A percentile compares a stretch with the other conserved stretches of the same genome.
phyloP scores from a whole-genome alignment of 2,113 vertebrate genomes.

The Naja naja region DNA sequence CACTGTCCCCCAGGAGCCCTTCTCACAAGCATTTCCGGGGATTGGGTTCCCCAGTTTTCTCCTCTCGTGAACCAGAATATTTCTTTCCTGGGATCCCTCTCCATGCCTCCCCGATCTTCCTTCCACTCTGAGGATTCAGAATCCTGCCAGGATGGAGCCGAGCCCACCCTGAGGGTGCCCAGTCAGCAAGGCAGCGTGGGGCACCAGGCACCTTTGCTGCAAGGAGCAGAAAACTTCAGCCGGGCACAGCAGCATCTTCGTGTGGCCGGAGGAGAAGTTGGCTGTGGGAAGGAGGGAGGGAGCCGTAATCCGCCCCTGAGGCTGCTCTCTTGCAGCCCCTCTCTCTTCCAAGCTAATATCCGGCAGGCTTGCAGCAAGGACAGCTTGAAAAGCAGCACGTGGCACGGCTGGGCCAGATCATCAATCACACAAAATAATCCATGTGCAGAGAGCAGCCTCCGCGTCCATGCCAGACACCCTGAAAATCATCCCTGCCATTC shows the following conservation, averaged over 20 bases:
- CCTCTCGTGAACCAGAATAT: too few relatives aligned
- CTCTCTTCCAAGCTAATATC: background rate
- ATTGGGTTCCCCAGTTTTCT: too few relatives aligned
- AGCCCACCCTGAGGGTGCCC: background rate
- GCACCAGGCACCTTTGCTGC: background rate
- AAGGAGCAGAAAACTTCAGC: background rate
- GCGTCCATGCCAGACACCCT: background rate
- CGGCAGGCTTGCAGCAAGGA: background rate
- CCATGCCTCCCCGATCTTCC: too few relatives aligned
- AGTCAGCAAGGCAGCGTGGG: background rate
- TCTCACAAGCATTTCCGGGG: too few relatives aligned
- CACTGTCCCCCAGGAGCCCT: too few relatives aligned
- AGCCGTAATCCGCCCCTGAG: background rate
- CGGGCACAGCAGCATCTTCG: background rate
- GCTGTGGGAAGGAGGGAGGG: background rate
- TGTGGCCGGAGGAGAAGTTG: background rate
- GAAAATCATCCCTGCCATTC: slow-evolving; percentile 26
- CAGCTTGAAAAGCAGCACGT: background rate
- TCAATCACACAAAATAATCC: background rate
- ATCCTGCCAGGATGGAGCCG: background rate
- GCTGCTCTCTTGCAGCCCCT: background rate
- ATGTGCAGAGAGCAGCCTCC: background rate
- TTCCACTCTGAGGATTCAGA: too few relatives aligned
- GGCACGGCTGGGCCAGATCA: background rate
- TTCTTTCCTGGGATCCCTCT: too few relatives aligned